Base-by-base conservation (phyloP, 2,888 invertebrate species). In the Macrosoma leucophasiata region DNA sequence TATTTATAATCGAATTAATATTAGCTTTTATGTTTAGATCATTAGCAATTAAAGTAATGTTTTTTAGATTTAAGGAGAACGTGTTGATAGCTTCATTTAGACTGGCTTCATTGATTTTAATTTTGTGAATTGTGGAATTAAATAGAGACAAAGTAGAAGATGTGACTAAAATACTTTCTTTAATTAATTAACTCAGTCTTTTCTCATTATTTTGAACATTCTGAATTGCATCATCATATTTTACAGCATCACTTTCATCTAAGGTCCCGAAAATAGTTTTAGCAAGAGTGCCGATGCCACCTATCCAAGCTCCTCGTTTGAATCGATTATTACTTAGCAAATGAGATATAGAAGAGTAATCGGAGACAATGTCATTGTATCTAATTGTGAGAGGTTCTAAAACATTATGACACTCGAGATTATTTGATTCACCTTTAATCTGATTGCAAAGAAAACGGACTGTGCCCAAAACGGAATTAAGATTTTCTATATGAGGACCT, bases 211-310 rank as follows among this genome's bases (percentile, higher is more conserved):
- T 25, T 23, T 48, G 37, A 10, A 48, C 1, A 14, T 12, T 14
- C 12, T 31, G 12, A 9, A 54, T 48, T 3, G 49, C 46, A 1
- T 40, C 21, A 22, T 52, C 30, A 23, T 49, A 52, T 14, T 28
- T 41, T 0, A 46, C 8, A 7, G 36, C 50, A 23, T 52, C 50
- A 6, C 49, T 25, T 34, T 52, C 49, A 9, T 52, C 43, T 18
- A 52, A 17, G 14, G 52, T 47, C 1, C 51, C 52, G 21, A 50
- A 50, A n/a, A 51, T 30, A 13, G 40, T 30, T 43, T 52, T 52
- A 7, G 41, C 29, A 1, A 43, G 11, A 4, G 41, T 34, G 1
- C 53, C 52, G n/a, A 49, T 30, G 1, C 40, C 46, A n/a, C 38
- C 38, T 4, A 52, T 23, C 50, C 51, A 50, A 3, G 51, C 41